Evolutionary conservation across 2,113 vertebrate species (phyloP).

Genomic region (Polyodon spathula): DNA sequence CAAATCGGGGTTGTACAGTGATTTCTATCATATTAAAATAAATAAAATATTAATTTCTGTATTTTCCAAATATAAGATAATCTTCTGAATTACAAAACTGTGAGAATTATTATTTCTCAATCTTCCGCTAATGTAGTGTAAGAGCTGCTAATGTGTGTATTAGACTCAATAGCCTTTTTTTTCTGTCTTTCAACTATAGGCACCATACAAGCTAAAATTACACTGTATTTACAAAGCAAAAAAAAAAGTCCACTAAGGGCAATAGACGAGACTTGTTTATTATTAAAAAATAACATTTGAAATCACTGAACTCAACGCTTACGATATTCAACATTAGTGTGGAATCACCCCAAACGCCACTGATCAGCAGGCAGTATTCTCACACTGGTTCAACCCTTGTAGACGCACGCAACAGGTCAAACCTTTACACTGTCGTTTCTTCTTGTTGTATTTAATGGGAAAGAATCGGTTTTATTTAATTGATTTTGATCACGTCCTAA

Average conservation of each 20-base stretch:
- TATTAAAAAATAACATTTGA: not conserved
- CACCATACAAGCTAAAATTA: conserved; percentile 17
- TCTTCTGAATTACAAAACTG: conserved; percentile 71
- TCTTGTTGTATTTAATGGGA: no score
- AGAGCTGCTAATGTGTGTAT: conserved; percentile 31
- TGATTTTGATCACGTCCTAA: no score
- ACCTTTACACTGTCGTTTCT: no score
- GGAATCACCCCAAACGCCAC: no score
- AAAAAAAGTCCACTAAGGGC: conserved; percentile 8
- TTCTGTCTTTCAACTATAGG: conserved; percentile 16
- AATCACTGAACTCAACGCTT: no score
- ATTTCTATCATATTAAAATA: conserved; percentile 83
- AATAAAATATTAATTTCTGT: conserved; percentile 62
- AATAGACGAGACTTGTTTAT: not conserved
- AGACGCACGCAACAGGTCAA: no score
- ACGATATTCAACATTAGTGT: no score
- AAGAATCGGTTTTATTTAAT: no score
- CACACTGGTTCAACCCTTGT: no score
- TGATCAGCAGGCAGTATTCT: no score
- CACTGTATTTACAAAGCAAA: conserved; percentile 39
- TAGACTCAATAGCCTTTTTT: conserved; percentile 24
- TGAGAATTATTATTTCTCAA: conserved; percentile 32
- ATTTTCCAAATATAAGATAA: conserved; percentile 68
- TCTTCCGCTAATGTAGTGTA: conserved; percentile 25
- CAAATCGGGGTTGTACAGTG: conserved; percentile 55